Evolutionary conservation across 2,797 vertebrate genomes (phyloP), one percentile per base, ranked within the genome.

Genomic region (Synanceia verrucosa): DNA sequence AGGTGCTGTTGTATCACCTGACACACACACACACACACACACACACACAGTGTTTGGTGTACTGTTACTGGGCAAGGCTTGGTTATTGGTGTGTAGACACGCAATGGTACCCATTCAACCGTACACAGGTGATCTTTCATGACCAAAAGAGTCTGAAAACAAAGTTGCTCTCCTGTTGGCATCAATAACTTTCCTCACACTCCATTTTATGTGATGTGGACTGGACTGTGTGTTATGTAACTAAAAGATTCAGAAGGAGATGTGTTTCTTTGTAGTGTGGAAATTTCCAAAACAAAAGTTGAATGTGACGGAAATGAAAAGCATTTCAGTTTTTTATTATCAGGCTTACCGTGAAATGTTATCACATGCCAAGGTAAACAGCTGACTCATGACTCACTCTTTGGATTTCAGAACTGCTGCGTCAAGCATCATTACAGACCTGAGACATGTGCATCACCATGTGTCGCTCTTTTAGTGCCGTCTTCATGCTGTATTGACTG

Each of bases 11-110:
- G 41, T 73, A 70, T 85, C 59, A 73, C 28, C 36, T 76, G 53
- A 84, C 80, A 61, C 57, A 70, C 67, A 79, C 28, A 50, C 43
- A 63, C 73, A 67, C 52, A 46, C 69, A 72, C 53, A 70, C 62
- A n/a, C 6, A 74, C 58, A 77, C 44, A 64, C 58, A 56, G 43
- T 47, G 51, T 66, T 7, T 28, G 71, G 84, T 81, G 36, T 88
- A 41, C 24, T 52, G 52, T 87, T 84, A 69, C 73, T 4, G 26
- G 62, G 9, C 31, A 70, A 53, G 70, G 46, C 51, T 68, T 53
- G 70, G 63, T 70, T 70, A 48, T 62, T 79, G 2, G 46, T 58
- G 61, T 51, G 73, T 46, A 46, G 33, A 66, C 56, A 53, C 2
- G 2, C 46, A 70, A 65, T 56, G 73, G 62, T 67, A 70, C 37